Conservation (phyloP, 2,797 vertebrate species). For the Myotis vivesi region DNA sequence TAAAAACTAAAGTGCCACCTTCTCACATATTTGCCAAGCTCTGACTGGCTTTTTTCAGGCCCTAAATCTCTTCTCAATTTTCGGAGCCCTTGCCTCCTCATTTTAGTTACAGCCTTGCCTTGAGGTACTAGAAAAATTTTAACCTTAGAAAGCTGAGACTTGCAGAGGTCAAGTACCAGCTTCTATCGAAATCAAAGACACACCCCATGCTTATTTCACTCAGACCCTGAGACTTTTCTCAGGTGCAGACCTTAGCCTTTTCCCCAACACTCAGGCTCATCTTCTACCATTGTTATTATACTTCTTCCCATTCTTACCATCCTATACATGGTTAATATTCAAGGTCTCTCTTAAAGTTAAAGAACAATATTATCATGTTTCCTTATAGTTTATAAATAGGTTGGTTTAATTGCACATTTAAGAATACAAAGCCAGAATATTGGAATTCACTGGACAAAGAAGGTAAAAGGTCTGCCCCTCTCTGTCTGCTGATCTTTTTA, state of each 20-base stretch:
- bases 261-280: not conserved
- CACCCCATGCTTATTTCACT: not conserved
- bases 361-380: not conserved
- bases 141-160: not conserved
- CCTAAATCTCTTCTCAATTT: not conserved
- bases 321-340: not conserved
- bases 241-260: not conserved
- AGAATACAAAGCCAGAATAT: slow-evolving; percentile 34
- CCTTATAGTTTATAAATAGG: not conserved
- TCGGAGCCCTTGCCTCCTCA: not conserved
- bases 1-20: not conserved
- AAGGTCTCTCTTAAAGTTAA: not conserved
- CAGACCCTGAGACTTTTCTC: not conserved
- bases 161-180: not conserved
- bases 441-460: slow-evolving; percentile 23
- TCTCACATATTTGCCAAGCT: not conserved
- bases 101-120: not conserved
- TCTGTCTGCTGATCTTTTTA: slow-evolving; percentile 48
- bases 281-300: not conserved
- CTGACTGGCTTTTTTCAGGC: not conserved
- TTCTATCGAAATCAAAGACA: not conserved
- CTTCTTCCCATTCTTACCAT: not conserved
- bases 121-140: not conserved
- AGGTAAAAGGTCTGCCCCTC: not conserved
- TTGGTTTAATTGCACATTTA: not conserved